Evolutionary conservation across 2,888 invertebrate species (phyloP), one percentile per base, ranked within the genome.

Genomic region (Autographa pulchrina): DNA sequence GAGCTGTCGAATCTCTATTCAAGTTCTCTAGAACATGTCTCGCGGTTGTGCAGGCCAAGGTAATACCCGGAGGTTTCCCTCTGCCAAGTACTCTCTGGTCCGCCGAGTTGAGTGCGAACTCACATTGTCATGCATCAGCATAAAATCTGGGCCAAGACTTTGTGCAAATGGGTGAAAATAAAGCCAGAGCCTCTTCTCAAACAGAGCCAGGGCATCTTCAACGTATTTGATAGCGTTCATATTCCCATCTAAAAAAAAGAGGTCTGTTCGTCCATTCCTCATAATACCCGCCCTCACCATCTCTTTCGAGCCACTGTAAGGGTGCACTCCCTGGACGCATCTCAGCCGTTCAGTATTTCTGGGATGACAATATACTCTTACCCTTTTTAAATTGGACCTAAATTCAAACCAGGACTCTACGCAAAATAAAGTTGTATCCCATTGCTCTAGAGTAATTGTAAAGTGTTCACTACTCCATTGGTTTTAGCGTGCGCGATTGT

Each of bases 341-440:
- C 59, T 63, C 4, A 41, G 43, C 62, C 1, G 16, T 63, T 63
- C 63, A 62, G 18, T 16, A 63, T 32, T 56, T 68, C 59, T 41
- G 48, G 58, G 20, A 63, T n/a, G 59, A 63, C 14, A 32, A 43
- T 58, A 68, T 35, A 62, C 38, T 56, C n/a, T 18, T 62, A 68
- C 31, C 43, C 68, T 62, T 58, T 62, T 31, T 13, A 56, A 62
- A 62, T 68, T 62, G 62, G 52, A 41, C 58, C 54, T 38, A 56
- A 68, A 62, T n/a, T 38, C 62, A n/a, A 68, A 62, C 31, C 68
- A 62, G n/a, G 58, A 32, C 56, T 68, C 68, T 62, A 58, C 41
- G 9, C 13, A 41, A 41, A 41, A 41, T 14, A 41, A n/a, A n/a
- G n/a, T n/a, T n/a, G n/a, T n/a, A n/a, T n/a, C n/a, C n/a, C n/a